Base-by-base conservation (phyloP, 2,113 vertebrate species). In the Hippoglossus stenolepis region DNA sequence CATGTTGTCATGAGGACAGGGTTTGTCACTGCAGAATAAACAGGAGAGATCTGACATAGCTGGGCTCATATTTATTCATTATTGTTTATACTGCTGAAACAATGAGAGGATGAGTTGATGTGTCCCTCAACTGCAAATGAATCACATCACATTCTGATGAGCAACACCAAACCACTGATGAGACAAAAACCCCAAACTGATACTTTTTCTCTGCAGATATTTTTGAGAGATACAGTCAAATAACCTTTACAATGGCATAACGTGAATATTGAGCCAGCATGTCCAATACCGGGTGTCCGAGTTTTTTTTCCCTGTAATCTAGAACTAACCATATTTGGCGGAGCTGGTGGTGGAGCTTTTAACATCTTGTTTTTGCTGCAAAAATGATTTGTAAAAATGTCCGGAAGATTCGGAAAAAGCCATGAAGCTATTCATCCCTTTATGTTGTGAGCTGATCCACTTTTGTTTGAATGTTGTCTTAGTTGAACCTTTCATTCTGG, bases 91-190 rank as follows among this genome's bases (percentile, higher is more conserved):
- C 24, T 21, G 24, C 18, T 40, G 23, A 57, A 70, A 40, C 15
- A 60, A 15, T 65, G 28, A 5, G 31, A 70, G 18, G 20, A 60
- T 59, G 28, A 65, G 62, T 28, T 38, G 59, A 58, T 20, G 26
- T 65, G 43, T 65, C 66, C 40, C 15, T 65, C 31, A 53, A n/a
- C 18, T 35, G 23, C 40, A 70, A 57, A 13, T 43, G 40, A 61
- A 49, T 71, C 57, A 15, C 18, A 23, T 58, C 53, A 12, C 15
- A 23, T 21, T 57, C 21, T 69, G 31, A 56, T 31, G 11, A 40
- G 49, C 26, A 54, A 7, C 20, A 68, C 4, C 8, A 21, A 67
- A 24, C 13, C 20, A 21, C 35, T 35, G 12, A 20, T 51, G 49
- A 6, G 26, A 54, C 51, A 40, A 17, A 31, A 31, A 31, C 1